Percentiles rank a stretch among this genome's conserved stretches.
Evolutionary conservation across 2,113 vertebrate genomes (phyloP).

Genomic region (Oreochromis niloticus): DNA sequence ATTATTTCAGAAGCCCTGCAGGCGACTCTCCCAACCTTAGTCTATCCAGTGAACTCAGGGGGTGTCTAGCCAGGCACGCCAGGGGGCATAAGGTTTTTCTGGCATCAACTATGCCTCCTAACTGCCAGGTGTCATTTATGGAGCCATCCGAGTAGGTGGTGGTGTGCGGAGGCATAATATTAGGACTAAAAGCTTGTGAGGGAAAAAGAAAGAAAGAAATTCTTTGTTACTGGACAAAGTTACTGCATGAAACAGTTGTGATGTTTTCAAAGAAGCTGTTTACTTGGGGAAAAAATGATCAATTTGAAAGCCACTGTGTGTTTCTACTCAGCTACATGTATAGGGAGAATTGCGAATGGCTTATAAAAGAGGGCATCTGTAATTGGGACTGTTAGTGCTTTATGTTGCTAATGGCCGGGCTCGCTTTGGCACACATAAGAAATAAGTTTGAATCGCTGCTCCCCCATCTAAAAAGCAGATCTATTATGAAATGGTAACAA

Average conservation of each 20-base stretch:
- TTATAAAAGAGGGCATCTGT: slow-evolving; percentile 37
- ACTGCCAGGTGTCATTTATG: slow-evolving; percentile 45
- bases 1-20: slow-evolving; percentile 38
- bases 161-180: neutral
- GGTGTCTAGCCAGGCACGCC: slow-evolving; percentile 12
- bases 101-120: slow-evolving; percentile 19
- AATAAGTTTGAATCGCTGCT: slow-evolving; percentile 25
- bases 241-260: neutral
- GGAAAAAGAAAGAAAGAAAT: neutral
- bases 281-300: neutral
- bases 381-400: slow-evolving; percentile 39
- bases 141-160: slow-evolving; percentile 19
- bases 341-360: slow-evolving; percentile 1
- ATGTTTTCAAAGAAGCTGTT: slow-evolving; percentile 12
- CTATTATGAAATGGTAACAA: slow-evolving; percentile 66
- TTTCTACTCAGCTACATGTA: slow-evolving; percentile 9
- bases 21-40: slow-evolving; percentile 23
- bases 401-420: slow-evolving; percentile 38
- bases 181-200: slow-evolving; percentile 5
- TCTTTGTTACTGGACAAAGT: slow-evolving; percentile 6
- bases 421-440: slow-evolving; percentile 35
- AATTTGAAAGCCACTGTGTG: slow-evolving; percentile 31
- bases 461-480: slow-evolving; percentile 36
- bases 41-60: slow-evolving; percentile 41
- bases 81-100: slow-evolving; percentile 20